A percentile compares a stretch with the other conserved stretches of the same genome.
These are phyloP conservation scores for Nesoenas mayeri DNA, from an alignment of 2,113 vertebrate species.

Conservation along the genomic window DNA sequence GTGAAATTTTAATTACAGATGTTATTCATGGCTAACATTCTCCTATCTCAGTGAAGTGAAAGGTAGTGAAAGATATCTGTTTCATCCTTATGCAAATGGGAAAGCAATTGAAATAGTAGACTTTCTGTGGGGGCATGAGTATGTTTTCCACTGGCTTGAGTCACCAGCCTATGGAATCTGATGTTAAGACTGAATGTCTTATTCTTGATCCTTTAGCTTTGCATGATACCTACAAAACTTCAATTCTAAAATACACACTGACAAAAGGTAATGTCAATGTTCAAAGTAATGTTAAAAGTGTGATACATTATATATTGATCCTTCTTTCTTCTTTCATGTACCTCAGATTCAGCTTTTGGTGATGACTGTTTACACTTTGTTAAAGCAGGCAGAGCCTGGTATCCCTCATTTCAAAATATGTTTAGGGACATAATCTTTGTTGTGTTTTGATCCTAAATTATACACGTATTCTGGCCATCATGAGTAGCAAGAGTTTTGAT, in stretches of 20 bases:
- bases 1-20: not conserved
- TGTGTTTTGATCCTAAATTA: not conserved
- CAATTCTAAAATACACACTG: not conserved
- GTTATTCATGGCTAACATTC: not conserved
- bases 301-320: not conserved
- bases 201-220: not conserved
- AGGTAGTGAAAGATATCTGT: not conserved
- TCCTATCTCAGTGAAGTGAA: not conserved
- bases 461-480: not conserved
- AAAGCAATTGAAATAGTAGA: not conserved
- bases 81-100: not conserved
- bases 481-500: not conserved
- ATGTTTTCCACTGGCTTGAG: not conserved
- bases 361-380: not conserved
- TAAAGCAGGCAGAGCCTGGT: not conserved
- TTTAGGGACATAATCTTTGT: not conserved
- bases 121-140: not conserved
- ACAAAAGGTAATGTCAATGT: not conserved
- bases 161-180: not conserved
- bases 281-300: not conserved
- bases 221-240: not conserved
- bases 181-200: not conserved
- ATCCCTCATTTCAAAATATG: not conserved
- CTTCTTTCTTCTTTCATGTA: not conserved
- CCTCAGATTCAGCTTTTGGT: not conserved